Base-by-base conservation (phyloP, 2,888 invertebrate genomes). In the Sinhomidia bicolor region DNA sequence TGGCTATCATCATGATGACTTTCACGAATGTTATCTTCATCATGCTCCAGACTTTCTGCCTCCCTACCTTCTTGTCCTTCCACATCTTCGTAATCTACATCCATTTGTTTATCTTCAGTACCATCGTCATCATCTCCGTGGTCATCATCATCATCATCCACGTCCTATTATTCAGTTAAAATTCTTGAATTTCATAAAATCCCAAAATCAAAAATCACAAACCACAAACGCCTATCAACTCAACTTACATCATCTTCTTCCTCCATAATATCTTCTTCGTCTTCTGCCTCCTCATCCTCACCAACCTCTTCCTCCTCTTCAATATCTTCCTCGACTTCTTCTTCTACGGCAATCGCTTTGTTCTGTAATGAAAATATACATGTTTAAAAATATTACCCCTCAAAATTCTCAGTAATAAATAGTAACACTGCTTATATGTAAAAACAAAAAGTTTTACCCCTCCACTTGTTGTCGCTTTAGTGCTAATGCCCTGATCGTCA, bases 101-200 rank as follows among this genome's bases (percentile, higher is more conserved):
- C 93, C 14, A 91, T 92, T 91, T 95, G 95, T 92, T 94, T 94
- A 92, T 95, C 95, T 90, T 95, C 95, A 5, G 94, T 94, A 92
- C 95, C 95, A 41, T 94, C 94, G 89, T 95, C 95, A 0, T 95
- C 95, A 87, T 94, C 95, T 9, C 85, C 89, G 3, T 84, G 88
- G n/a, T 82, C 89, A 7, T 83, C 89, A n/a, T 90, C 91, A 5
- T 90, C 91, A 14, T 91, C 90, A 17, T 71, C 90, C 91, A 94
- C 95, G 92, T 96, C 96, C 79, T 96, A 36, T 20, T 68, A n/a
- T n/a, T n/a, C n/a, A n/a, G n/a, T n/a, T n/a, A n/a, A n/a, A n/a
- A n/a, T n/a, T n/a, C n/a, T n/a, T n/a, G n/a, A n/a, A n/a, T n/a
- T n/a, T n/a, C n/a, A n/a, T n/a, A n/a, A n/a, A n/a, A n/a, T n/a